Evolutionary conservation across 1,140 invertebrate species (phyloP).

Genomic region (Procambarus virginalis): DNA sequence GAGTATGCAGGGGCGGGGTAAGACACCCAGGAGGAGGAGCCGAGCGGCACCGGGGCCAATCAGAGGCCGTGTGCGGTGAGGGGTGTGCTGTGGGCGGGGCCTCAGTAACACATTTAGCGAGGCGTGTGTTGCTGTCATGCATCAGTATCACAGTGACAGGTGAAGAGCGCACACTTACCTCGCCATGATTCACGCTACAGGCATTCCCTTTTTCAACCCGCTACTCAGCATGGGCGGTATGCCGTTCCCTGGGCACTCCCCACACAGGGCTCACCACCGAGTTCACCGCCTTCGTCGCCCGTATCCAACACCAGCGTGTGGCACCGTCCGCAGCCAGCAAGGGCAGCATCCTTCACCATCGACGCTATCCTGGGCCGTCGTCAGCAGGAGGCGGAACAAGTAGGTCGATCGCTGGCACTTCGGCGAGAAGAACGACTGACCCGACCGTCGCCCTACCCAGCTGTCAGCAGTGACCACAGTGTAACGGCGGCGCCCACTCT

Average conservation of each 20-base stretch:
- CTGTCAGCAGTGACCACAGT: constrained; percentile 72
- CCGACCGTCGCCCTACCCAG: constrained; percentile 67
- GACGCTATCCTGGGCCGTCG: constrained; percentile 68
- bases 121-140: constrained; percentile 25
- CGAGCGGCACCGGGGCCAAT: background rate
- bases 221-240: constrained; percentile 60
- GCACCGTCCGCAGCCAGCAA: constrained; percentile 53
- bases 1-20: constrained; percentile 14
- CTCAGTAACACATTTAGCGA: constrained; percentile 41
- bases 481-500: constrained; percentile 70
- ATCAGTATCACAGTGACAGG: constrained; percentile 53
- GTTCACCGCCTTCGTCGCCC: constrained; percentile 54
- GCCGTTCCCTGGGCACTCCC: constrained; percentile 64
- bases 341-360: constrained; percentile 68
- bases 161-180: background rate
- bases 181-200: constrained; percentile 64
- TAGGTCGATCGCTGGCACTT: constrained; percentile 32
- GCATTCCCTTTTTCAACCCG: constrained; percentile 62
- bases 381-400: constrained; percentile 53
- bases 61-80: background rate
- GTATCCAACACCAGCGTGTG: constrained; percentile 49
- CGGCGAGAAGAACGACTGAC: constrained; percentile 41
- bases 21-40: constrained; percentile 24
- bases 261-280: constrained; percentile 45
- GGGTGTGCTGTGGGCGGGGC: constrained; percentile 25